Percentiles rank a stretch among this genome's conserved stretches.
These are phyloP conservation scores for Megalops cyprinoides DNA, from an alignment of 2,797 vertebrate species.

Conservation along the genomic window DNA sequence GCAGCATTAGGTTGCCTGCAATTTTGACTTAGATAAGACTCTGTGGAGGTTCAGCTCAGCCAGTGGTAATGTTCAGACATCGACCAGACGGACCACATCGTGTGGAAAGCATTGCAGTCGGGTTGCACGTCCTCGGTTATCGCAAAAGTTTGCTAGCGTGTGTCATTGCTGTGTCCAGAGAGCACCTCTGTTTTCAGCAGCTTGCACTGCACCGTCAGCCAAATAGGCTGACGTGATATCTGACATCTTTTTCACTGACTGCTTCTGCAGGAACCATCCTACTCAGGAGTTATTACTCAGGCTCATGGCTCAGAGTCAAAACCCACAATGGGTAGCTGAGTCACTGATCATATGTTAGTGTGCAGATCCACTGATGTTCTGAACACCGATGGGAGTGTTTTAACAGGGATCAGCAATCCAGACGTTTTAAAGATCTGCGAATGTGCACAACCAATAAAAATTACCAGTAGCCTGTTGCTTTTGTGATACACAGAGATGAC, in stretches of 20 bases:
- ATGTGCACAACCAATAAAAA: not conserved
- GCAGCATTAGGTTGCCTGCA: not conserved
- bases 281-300: not conserved
- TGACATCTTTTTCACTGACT: not conserved
- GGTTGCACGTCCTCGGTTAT: not conserved
- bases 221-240: not conserved
- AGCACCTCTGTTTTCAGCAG: not conserved
- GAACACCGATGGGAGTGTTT: not conserved
- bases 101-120: not conserved
- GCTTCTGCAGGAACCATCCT: not conserved
- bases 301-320: not conserved
- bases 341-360: not conserved
- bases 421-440: not conserved
- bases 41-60: not conserved
- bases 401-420: not conserved
- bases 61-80: not conserved
- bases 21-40: not conserved
- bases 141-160: not conserved
- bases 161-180: not conserved
- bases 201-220: no score
- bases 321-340: not conserved
- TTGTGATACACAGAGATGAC: not conserved
- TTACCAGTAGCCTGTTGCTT: not conserved
- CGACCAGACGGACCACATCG: no score
- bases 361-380: not conserved